Percentiles rank a stretch among this genome's conserved stretches.
phyloP scores from a whole-genome alignment of 2,113 vertebrate genomes.

The Hyla sarda region DNA sequence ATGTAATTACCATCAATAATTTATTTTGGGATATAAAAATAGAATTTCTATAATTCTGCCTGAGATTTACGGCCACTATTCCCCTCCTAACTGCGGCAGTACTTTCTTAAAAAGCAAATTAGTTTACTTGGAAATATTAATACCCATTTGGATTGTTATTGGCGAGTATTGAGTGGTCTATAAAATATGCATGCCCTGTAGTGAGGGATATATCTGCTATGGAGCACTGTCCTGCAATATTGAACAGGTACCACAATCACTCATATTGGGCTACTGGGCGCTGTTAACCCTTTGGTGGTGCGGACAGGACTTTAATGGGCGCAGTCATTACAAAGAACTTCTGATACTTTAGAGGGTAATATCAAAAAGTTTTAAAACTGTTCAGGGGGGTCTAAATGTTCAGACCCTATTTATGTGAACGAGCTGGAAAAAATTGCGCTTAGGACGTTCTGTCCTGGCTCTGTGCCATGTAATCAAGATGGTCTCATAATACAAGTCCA shows the following conservation, averaged over 20 bases:
- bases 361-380: too few relatives aligned
- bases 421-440: too few relatives aligned
- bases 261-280: background rate
- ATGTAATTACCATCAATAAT: conserved; percentile 56
- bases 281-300: background rate
- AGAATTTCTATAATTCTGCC: conserved; percentile 38
- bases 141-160: conserved; percentile 49
- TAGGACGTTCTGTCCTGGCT: too few relatives aligned
- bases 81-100: conserved; percentile 31
- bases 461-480: too few relatives aligned
- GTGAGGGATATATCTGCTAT: conserved; percentile 1
- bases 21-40: conserved; percentile 51
- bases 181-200: conserved; percentile 6
- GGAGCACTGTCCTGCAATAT: background rate
- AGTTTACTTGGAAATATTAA: conserved; percentile 49
- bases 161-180: conserved; percentile 44
- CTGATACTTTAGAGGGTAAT: too few relatives aligned
- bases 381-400: too few relatives aligned
- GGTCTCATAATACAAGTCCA: too few relatives aligned
- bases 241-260: background rate
- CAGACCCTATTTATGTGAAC: too few relatives aligned
- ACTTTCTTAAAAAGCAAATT: conserved; percentile 42
- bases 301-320: too few relatives aligned
- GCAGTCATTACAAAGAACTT: too few relatives aligned
- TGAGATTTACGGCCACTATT: conserved; percentile 46